Evolutionary conservation across 2,113 vertebrate species (phyloP).

Genomic region (Mugil cephalus): DNA sequence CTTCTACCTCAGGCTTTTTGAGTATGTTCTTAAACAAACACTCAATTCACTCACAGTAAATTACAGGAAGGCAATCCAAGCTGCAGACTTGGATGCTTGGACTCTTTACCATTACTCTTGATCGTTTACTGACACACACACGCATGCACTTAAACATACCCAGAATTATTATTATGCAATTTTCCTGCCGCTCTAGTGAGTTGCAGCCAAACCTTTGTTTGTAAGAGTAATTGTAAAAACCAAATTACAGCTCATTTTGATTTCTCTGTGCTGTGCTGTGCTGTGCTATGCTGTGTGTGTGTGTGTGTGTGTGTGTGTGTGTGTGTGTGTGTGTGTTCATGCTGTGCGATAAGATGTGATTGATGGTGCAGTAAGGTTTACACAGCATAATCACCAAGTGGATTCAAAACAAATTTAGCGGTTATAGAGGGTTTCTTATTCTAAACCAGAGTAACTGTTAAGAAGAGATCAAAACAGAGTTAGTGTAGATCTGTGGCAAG

Average conservation of each 20-base stretch:
- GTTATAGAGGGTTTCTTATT: constrained; percentile 39
- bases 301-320: constrained; percentile 17
- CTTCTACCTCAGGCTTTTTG: constrained; percentile 72
- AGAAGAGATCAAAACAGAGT: not conserved
- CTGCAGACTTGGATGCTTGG: constrained; percentile 63
- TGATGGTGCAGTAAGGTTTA: constrained; percentile 48
- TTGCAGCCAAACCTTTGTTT: constrained; percentile 43
- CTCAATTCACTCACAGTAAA: constrained; percentile 78
- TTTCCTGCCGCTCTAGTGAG: constrained; percentile 35
- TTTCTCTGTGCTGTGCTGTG: not conserved
- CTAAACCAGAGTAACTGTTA: constrained; percentile 13
- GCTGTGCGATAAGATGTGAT: constrained; percentile 45
- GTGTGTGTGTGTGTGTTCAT: not conserved
- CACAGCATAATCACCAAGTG: constrained; percentile 46
- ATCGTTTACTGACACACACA: constrained; percentile 7
- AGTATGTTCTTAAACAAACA: constrained; percentile 81
- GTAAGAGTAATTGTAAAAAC: constrained; percentile 48
- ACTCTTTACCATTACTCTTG: too few relatives aligned
- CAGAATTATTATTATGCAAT: constrained; percentile 45
- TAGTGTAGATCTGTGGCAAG: not conserved
- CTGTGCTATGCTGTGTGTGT: too few relatives aligned
- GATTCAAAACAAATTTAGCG: constrained; percentile 56
- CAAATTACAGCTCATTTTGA: constrained; percentile 45
- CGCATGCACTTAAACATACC: constrained; percentile 13
- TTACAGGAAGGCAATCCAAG: constrained; percentile 80